phyloP scores from a whole-genome alignment of 2,888 invertebrate species.

The Eugnorisma glareosa region DNA sequence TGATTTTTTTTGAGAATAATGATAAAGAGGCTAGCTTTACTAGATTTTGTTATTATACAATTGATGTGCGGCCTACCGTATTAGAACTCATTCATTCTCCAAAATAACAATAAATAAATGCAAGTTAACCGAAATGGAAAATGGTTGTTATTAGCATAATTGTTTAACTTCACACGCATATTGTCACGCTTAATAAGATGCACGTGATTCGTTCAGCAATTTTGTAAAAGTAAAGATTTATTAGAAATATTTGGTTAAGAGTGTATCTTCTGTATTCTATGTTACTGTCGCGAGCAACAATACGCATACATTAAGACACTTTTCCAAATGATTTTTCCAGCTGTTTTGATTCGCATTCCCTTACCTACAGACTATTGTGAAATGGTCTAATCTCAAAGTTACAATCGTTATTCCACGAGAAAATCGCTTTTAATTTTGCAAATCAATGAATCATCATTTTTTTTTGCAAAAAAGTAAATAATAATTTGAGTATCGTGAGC shows the following conservation, averaged over 20 bases:
- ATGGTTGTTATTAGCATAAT: conserved; percentile 40
- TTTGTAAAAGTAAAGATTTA: conserved; percentile 18
- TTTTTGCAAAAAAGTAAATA: no score
- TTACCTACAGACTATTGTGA: background rate
- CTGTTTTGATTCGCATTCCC: background rate
- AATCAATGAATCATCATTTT: background rate
- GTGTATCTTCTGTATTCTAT: background rate
- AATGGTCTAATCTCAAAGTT: background rate
- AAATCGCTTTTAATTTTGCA: background rate
- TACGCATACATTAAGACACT: background rate
- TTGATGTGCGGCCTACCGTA: background rate
- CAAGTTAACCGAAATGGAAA: conserved; percentile 52
- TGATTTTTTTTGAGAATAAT: no score
- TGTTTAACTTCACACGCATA: conserved; percentile 45
- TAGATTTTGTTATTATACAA: background rate
- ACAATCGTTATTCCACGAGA: background rate
- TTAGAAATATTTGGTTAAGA: background rate
- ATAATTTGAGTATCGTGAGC: background rate
- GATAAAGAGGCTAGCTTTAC: background rate
- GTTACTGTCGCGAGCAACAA: background rate
- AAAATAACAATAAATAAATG: conserved; percentile 20
- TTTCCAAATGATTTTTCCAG: background rate
- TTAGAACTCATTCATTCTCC: conserved; percentile 1
- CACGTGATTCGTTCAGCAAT: conserved; percentile 17
- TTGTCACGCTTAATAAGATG: conserved; percentile 30